Base-by-base conservation (phyloP, 2,113 vertebrate species). In the Anguilla rostrata region DNA sequence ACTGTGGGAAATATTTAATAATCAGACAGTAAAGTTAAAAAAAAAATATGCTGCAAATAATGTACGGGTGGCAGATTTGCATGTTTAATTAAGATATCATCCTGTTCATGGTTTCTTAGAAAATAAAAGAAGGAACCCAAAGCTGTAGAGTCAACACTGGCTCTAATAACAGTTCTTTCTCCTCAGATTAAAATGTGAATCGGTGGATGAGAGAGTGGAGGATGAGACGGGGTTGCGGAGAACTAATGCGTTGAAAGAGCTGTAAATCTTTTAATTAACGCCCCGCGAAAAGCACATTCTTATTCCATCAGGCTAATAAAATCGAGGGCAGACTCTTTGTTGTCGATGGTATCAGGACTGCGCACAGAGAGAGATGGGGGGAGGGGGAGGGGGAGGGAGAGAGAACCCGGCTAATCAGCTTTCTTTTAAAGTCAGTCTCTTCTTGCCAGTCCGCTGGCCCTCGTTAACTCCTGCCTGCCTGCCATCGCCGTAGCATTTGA, bases 201-300 rank as follows among this genome's bases (percentile, higher is more conserved):
- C 87, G 78, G 81, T 34, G 66, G 60, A 39, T 41, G 82, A 20
- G 39, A 53, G 39, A 39, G 49, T 34, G 78, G 91, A 86, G 90
- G 87, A 93, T 88, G 87, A 71, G 83, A 87, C 90, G 85, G 90
- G 93, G 92, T 94, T 94, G 91, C 92, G 94, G 90, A 93, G 93
- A 88, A 93, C 91, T 93, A 94, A 95, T 93, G 89, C 89, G 92
- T 87, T 96, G 95, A 97, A 96, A 93, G 78, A 93, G 93, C 91
- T 85, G 94, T 95, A 96, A 97, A 97, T 96, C 96, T 97, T 97
- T 98, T 98, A 96, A 98, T 98, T 98, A 97, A 97, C 94, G 95
- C 94, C 93, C 95, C 94, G 94, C 96, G 96, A 97, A 97, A 97
- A 96, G 96, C 96, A 95, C 93, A 94, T 96, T 97, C 96, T 94